A percentile compares a stretch with the other conserved stretches of the same genome.
phyloP scores from a whole-genome alignment of 2,113 vertebrate species.

The Apteryx owenii region DNA sequence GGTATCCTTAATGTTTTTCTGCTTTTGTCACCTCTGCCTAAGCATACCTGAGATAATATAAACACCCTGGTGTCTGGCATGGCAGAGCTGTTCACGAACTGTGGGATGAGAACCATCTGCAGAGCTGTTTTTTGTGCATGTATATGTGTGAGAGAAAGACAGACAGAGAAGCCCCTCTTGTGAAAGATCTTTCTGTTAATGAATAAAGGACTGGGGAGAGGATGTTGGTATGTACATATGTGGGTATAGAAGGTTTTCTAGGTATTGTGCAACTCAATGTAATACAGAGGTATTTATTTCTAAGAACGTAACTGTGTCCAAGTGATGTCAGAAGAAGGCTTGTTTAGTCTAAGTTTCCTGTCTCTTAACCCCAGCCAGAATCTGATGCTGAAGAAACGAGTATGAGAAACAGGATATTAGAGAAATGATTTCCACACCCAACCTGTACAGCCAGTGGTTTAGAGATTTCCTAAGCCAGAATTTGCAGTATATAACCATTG shows the following conservation, averaged over 20 bases:
- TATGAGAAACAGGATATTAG: background rate
- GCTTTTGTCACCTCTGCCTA: background rate
- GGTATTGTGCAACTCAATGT: background rate
- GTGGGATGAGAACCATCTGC: background rate
- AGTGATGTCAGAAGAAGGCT: background rate
- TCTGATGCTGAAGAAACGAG: background rate
- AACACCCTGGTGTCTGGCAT: background rate
- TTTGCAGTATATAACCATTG: background rate
- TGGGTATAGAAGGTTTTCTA: background rate
- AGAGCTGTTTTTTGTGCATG: background rate
- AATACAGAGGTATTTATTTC: background rate
- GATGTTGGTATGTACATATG: accelerated
- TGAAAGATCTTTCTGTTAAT: background rate
- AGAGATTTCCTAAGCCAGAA: background rate
- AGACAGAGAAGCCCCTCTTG: background rate
- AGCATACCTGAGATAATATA: background rate
- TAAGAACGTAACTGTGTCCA: background rate
- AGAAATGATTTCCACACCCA: background rate
- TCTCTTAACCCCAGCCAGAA: background rate
- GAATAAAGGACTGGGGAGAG: background rate
- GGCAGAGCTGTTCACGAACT: background rate
- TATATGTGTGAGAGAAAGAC: background rate
- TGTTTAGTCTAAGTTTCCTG: background rate
- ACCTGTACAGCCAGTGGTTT: background rate
- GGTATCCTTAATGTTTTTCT: background rate